Evolutionary conservation across 2,888 invertebrate species (phyloP), one percentile per base, ranked within the genome.

Genomic region (Polyommatus icarus): DNA sequence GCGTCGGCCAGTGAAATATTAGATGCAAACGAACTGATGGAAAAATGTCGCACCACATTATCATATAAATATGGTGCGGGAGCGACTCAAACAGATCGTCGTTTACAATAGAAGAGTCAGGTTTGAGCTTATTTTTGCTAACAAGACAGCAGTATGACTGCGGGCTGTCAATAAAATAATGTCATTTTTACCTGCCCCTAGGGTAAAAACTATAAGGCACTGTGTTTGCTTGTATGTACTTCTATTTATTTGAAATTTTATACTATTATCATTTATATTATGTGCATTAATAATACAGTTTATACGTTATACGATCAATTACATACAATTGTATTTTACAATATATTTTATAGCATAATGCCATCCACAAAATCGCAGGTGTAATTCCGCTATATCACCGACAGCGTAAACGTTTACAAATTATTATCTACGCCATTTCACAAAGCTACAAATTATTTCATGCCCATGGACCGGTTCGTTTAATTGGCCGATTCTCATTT

Each of bases 31-130:
- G 83, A 84, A 84, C 87, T 81, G 82, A 85, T 82, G 89, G 89
- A 92, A 93, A 93, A 92, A 92, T 92, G 91, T 89, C 84, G 89
- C 81, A 78, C 82, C 79, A 79, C 81, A 93, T 93, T 92, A 89
- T 84, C 92, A 93, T 93, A 88, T 80, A 80, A 83, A 86, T 89
- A 90, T 92, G 92, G 92, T 76, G 76, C 78, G 80, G 78, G 15
- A 40, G 54, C 15, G 67, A 67, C 76, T 79, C 76, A 76, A 78
- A 76, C 79, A 79, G 78, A 80, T 79, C 77, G 76, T 73, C 76
- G 75, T 78, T 78, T 76, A 78, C 73, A 73, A 73, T 73, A 46
- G 73, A 73, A 73, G 20, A 40, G 46, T 73, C 46, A 46, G 12
- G 73, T 40, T 73, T 46, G 46, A 24, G 73, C 46, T 73, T 20